These are phyloP conservation scores for Pristionchus japonicus DNA, from an alignment of 2,888 invertebrate species.

Conservation along the genomic window DNA sequence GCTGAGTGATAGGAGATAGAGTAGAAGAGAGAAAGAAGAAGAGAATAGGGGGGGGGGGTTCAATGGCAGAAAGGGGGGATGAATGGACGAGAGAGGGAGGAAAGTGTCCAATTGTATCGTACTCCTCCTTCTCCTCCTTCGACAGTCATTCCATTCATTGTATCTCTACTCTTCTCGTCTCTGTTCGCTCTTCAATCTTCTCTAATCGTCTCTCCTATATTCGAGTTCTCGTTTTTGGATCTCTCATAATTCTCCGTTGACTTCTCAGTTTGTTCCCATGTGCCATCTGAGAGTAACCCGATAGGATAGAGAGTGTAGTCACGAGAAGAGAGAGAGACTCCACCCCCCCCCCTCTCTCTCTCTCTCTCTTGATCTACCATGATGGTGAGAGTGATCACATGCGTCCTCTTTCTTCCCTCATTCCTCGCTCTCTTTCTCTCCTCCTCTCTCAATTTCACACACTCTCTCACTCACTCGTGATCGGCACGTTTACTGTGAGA, in stretches of 20 bases:
- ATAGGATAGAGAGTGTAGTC: constrained; percentile 21
- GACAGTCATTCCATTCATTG: background rate
- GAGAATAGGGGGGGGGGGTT: background rate
- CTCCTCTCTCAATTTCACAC: background rate
- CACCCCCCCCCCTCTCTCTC: too few species aligned
- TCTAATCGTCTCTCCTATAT: background rate
- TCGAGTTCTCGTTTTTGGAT: background rate
- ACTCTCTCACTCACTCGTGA: constrained; percentile 24
- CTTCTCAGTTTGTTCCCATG: constrained; percentile 8
- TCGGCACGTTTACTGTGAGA: background rate
- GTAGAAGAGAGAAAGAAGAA: background rate
- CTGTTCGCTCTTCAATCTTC: background rate
- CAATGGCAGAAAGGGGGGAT: background rate
- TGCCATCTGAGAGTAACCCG: background rate
- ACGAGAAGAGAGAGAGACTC: background rate
- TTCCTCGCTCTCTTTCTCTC: background rate
- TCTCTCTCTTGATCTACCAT: constrained; percentile 23
- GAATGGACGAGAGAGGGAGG: background rate
- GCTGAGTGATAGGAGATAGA: background rate
- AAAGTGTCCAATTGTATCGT: constrained; percentile 4
- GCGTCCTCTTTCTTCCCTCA: constrained; percentile 4
- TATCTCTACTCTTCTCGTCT: too few species aligned
- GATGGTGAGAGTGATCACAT: constrained; percentile 14
- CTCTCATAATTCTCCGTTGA: background rate
- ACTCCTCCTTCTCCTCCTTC: background rate